Evolutionary conservation across 2,113 vertebrate genomes (phyloP).

Genomic region (Aythya baeri): DNA sequence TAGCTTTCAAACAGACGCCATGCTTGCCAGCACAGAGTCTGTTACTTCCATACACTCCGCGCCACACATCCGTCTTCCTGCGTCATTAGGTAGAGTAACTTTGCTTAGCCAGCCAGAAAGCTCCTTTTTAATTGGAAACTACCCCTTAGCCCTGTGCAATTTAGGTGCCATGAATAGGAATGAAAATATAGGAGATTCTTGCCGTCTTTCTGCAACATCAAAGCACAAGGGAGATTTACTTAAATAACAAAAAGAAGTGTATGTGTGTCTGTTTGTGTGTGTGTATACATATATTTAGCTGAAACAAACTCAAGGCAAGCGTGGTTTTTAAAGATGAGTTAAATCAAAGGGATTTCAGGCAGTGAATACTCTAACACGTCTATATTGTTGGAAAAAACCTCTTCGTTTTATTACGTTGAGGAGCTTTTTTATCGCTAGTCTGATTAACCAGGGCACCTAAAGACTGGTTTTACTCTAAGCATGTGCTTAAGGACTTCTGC

Average conservation of each 20-base stretch:
- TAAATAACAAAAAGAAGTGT: not conserved
- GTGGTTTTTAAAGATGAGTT: not conserved
- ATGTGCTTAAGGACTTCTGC: slow-evolving; percentile 1
- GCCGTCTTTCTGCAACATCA: not conserved
- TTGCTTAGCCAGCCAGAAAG: not conserved
- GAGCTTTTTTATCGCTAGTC: not conserved
- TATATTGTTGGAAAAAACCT: not conserved
- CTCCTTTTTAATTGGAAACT: not conserved
- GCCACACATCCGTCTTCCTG: not conserved
- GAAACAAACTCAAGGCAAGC: not conserved
- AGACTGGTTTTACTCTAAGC: not conserved
- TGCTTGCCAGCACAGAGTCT: not conserved
- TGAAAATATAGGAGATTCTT: not conserved
- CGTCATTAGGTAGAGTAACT: not conserved
- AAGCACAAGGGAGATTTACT: not conserved
- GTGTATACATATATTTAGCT: not conserved
- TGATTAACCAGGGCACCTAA: slow-evolving; percentile 10
- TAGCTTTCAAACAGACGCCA: not conserved
- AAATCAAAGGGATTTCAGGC: not conserved
- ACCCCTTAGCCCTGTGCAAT: not conserved
- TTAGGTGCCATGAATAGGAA: not conserved
- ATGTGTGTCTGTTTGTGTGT: not conserved
- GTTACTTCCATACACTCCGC: not conserved
- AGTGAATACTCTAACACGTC: not conserved
- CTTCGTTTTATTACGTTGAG: not conserved